These are phyloP conservation scores for Harpagoxenus sublaevis DNA, from an alignment of 2,888 invertebrate species.

Conservation along the genomic window DNA sequence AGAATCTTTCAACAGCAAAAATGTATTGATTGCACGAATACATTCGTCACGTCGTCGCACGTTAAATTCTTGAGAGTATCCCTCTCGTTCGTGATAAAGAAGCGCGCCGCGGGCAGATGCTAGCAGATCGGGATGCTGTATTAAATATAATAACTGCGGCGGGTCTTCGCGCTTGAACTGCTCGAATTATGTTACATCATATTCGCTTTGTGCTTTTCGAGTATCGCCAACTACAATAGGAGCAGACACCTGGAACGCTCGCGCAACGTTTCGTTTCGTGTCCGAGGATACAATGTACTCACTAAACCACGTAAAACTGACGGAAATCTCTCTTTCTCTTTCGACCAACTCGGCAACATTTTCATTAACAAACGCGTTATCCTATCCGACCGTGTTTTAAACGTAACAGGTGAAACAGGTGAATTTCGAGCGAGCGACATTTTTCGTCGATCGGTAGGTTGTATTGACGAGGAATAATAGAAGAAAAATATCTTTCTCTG, in stretches of 20 bases:
- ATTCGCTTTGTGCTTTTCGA: conserved; percentile 64
- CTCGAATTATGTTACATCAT: conserved; percentile 82
- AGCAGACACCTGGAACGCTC: conserved; percentile 79
- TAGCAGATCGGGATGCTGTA: conserved; percentile 63
- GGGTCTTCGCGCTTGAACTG: conserved; percentile 81
- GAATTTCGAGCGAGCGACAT: background rate
- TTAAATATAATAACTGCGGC: conserved; percentile 79
- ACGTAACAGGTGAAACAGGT: conserved; percentile 19
- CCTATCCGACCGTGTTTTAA: background rate
- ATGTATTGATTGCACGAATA: background rate
- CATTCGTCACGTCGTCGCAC: background rate
- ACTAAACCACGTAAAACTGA: conserved; percentile 26
- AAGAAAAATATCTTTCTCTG: background rate
- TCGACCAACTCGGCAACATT: conserved; percentile 3
- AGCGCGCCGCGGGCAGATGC: conserved; percentile 72
- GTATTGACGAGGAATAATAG: background rate
- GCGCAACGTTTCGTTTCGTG: conserved; percentile 57
- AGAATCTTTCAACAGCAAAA: background rate
- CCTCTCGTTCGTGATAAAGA: conserved; percentile 25
- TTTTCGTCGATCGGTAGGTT: background rate
- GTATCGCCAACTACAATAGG: conserved; percentile 78
- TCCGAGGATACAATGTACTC: conserved; percentile 61
- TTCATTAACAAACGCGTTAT: conserved; percentile 28
- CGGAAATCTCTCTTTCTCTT: conserved; percentile 35
- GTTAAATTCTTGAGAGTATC: conserved; percentile 18